Percentiles rank a stretch among this genome's conserved stretches.
Evolutionary conservation across 1,140 invertebrate species (phyloP).

Genomic region (Sarcophaga bullata): DNA sequence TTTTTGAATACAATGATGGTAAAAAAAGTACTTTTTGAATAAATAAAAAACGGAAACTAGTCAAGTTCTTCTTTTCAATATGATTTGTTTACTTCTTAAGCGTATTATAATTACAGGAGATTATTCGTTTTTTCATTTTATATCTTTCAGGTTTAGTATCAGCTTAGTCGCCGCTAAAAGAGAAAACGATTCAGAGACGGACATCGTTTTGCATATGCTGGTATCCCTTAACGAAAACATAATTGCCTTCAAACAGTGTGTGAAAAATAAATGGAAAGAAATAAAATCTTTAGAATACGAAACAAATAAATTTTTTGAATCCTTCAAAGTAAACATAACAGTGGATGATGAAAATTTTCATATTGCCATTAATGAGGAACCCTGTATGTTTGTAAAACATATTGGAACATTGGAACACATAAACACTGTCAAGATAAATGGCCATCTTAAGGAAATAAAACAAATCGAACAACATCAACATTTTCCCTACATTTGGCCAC

Average conservation of each 20-base stretch:
- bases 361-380: neutral
- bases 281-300: neutral
- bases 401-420: neutral
- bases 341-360: conserved; percentile 14
- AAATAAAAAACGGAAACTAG: no score
- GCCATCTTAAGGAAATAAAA: neutral
- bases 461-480: conserved; percentile 22
- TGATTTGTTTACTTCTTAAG: no score
- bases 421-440: neutral
- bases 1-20: no score
- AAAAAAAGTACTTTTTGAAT: no score
- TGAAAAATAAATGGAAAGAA: neutral
- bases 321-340: neutral
- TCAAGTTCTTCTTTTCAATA: no score
- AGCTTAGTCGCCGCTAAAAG: neutral
- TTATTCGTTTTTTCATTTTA: neutral
- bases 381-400: neutral
- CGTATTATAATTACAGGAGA: neutral
- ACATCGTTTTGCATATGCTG: conserved; percentile 1
- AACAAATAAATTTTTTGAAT: neutral
- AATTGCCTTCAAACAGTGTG: neutral
- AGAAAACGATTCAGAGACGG: neutral
- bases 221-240: neutral
- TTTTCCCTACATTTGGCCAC: conserved; percentile 10
- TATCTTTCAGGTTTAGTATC: conserved; percentile 13